These are phyloP conservation scores for Aspiorhynchus laticeps DNA, from an alignment of 2,113 vertebrate genomes.

Conservation along the genomic window DNA sequence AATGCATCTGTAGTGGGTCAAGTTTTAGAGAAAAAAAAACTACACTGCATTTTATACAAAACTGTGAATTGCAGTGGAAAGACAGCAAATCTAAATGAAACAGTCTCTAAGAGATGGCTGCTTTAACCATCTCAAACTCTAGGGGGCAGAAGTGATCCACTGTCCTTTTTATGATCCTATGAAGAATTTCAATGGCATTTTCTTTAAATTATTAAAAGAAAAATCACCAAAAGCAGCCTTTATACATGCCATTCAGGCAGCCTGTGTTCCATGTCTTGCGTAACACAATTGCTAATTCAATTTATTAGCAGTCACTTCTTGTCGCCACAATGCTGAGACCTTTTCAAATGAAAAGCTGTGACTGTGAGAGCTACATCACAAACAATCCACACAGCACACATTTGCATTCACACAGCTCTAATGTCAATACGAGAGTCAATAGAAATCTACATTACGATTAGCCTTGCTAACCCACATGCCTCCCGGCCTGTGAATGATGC, in stretches of 20 bases:
- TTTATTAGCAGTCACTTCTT: not conserved
- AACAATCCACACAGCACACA: conserved; percentile 15
- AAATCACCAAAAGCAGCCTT: not conserved
- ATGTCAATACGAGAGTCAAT: conserved; percentile 1
- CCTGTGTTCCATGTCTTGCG: not conserved
- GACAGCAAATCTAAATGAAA: no score
- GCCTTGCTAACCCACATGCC: conserved; percentile 16
- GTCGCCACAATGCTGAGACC: not conserved
- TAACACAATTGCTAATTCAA: not conserved
- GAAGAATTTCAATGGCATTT: not conserved
- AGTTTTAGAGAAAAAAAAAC: no score
- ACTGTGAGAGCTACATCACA: not conserved
- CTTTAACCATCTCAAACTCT: not conserved
- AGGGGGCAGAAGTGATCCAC: conserved; percentile 33
- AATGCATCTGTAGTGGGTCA: no score
- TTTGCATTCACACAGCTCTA: conserved; percentile 28
- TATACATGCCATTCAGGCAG: not conserved
- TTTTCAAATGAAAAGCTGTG: conserved; percentile 10
- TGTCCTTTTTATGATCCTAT: not conserved
- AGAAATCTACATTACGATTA: conserved; percentile 28
- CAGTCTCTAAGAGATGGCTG: no score
- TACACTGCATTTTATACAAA: no score
- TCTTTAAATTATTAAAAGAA: not conserved
- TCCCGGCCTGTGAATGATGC: conserved; percentile 4
- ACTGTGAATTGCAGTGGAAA: no score